Conservation (phyloP, 2,888 invertebrate species). For the Rugalucina vietnamica region DNA sequence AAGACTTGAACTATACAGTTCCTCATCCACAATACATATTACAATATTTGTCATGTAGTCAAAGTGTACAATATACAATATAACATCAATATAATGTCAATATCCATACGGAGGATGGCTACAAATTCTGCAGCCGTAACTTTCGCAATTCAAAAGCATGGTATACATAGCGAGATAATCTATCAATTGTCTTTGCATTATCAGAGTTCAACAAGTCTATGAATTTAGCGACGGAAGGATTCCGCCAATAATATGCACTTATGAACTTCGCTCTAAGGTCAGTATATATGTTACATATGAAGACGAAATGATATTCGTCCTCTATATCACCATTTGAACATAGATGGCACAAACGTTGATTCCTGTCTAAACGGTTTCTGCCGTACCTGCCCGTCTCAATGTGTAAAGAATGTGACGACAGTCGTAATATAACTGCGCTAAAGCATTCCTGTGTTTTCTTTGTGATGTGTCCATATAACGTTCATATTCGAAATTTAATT, state of each 20-base stretch:
- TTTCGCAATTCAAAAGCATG: background rate
- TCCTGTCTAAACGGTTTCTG: background rate
- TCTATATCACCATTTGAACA: background rate
- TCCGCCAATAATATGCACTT: background rate
- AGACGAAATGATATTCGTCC: background rate
- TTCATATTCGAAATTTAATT: too few relatives aligned
- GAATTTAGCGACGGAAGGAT: background rate
- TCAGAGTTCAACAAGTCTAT: background rate
- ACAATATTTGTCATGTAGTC: too few relatives aligned
- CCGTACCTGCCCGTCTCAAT: too few relatives aligned
- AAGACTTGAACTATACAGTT: too few relatives aligned
- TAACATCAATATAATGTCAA: too few relatives aligned
- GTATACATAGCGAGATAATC: background rate
- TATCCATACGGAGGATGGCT: too few relatives aligned
- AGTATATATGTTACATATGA: background rate
- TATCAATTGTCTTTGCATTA: background rate
- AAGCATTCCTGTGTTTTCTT: too few relatives aligned
- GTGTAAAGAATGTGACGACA: background rate
- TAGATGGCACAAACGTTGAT: background rate
- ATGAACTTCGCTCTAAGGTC: background rate
- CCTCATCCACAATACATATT: too few relatives aligned
- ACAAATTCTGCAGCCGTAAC: background rate
- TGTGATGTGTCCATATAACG: too few relatives aligned
- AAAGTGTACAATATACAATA: too few relatives aligned
- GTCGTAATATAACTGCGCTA: too few relatives aligned